Evolutionary conservation across 2,113 vertebrate species (phyloP).

Genomic region (Brachirus orientalis): DNA sequence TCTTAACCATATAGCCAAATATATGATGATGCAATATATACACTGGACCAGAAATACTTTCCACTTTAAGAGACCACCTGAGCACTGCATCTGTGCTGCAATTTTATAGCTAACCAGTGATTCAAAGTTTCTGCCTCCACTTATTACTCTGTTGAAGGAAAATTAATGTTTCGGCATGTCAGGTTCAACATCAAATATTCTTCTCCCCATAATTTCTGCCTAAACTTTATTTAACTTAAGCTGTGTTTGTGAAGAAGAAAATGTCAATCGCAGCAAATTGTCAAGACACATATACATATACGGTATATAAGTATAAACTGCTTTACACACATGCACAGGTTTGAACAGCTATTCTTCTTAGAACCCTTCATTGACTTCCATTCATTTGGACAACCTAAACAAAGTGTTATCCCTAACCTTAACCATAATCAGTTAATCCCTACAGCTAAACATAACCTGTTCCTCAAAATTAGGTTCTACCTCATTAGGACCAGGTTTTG

Average conservation of each 20-base stretch:
- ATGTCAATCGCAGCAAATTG: background rate
- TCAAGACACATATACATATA: no score
- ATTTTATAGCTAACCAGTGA: constrained; percentile 41
- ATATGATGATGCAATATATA: background rate
- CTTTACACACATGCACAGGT: background rate
- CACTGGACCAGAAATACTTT: background rate
- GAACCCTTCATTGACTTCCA: no score
- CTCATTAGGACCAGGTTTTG: no score
- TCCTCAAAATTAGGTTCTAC: no score
- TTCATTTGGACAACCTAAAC: no score
- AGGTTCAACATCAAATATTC: constrained; percentile 39
- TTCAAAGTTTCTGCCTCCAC: constrained; percentile 39
- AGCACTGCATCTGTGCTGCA: constrained; percentile 36
- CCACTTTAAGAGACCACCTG: constrained; percentile 1
- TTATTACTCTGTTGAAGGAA: constrained; percentile 41
- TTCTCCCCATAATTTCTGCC: constrained; percentile 14
- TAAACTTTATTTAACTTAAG: constrained; percentile 12
- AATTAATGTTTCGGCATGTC: constrained; percentile 50
- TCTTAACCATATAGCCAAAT: background rate
- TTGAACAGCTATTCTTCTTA: background rate
- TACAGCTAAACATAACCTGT: no score
- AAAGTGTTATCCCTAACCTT: no score
- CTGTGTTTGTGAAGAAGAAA: constrained; percentile 4
- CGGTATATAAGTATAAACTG: no score
- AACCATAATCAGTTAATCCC: no score